phyloP scores from a whole-genome alignment of 2,888 invertebrate genomes.

The Dusona sp. region DNA sequence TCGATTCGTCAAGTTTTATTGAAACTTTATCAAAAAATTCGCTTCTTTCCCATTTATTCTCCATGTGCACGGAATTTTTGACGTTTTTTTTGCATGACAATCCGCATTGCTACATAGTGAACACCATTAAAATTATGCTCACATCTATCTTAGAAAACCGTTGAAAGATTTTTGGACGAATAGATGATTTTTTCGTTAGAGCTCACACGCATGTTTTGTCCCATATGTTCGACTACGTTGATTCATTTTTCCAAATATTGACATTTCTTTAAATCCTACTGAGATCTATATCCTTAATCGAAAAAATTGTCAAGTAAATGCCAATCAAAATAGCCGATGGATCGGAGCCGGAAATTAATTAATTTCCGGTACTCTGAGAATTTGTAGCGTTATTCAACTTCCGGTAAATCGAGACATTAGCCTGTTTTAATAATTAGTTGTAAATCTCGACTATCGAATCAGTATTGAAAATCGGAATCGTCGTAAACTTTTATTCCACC shows the following conservation, averaged over 20 bases:
- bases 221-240: too few relatives aligned
- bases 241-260: not conserved
- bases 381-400: not conserved
- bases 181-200: not conserved
- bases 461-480: not conserved
- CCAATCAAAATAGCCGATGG: not conserved
- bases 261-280: not conserved
- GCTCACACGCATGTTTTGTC: not conserved
- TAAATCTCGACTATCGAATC: not conserved
- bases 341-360: not conserved
- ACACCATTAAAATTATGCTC: too few relatives aligned
- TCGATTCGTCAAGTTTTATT: not conserved
- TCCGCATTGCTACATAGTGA: not conserved
- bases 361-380: not conserved
- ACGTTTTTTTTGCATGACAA: not conserved
- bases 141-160: not conserved
- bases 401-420: not conserved
- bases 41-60: not conserved
- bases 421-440: not conserved
- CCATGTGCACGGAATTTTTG: not conserved
- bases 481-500: not conserved
- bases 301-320: too few relatives aligned
- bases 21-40: not conserved
- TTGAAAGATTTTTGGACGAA: not conserved
- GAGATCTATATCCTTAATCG: too few relatives aligned